A percentile compares a stretch with the other conserved stretches of the same genome.
These are phyloP conservation scores for Dysmachus trigonus DNA, from an alignment of 2,888 invertebrate genomes.

Conservation along the genomic window DNA sequence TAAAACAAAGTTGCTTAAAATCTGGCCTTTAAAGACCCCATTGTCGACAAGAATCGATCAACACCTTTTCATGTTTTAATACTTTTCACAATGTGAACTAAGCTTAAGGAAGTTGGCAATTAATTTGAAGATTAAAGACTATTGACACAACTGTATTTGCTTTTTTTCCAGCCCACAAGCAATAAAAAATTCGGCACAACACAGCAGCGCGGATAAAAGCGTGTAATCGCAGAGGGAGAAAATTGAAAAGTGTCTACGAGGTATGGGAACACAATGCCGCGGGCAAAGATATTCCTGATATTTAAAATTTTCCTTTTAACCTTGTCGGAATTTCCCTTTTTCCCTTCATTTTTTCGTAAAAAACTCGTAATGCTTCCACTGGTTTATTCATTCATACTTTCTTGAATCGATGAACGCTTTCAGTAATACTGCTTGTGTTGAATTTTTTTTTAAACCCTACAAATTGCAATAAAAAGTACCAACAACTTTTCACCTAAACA, in stretches of 20 bases:
- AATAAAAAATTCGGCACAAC: too few relatives aligned
- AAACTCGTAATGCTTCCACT: not conserved
- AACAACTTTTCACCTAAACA: not conserved
- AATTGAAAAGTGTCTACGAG: not conserved
- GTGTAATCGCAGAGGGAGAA: not conserved
- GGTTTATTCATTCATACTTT: not conserved
- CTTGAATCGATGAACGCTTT: not conserved
- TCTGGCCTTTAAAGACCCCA: not conserved
- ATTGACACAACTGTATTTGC: not conserved
- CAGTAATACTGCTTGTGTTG: not conserved
- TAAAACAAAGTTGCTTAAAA: too few relatives aligned
- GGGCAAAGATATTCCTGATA: not conserved
- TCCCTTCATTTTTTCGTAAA: too few relatives aligned
- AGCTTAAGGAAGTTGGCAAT: too few relatives aligned
- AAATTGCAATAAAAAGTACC: too few relatives aligned
- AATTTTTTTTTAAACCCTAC: not conserved
- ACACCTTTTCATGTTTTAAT: not conserved
- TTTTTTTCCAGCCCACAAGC: too few relatives aligned
- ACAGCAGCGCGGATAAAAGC: not conserved
- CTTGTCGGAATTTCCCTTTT: not conserved
- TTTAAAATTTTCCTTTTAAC: not conserved
- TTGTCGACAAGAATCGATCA: not conserved
- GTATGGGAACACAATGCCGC: too few relatives aligned
- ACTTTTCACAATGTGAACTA: not conserved
- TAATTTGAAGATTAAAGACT: not conserved